A percentile compares a stretch with the other conserved stretches of the same genome.
phyloP scores from a whole-genome alignment of 2,113 vertebrate genomes.

The Dendropsophus ebraccatus region DNA sequence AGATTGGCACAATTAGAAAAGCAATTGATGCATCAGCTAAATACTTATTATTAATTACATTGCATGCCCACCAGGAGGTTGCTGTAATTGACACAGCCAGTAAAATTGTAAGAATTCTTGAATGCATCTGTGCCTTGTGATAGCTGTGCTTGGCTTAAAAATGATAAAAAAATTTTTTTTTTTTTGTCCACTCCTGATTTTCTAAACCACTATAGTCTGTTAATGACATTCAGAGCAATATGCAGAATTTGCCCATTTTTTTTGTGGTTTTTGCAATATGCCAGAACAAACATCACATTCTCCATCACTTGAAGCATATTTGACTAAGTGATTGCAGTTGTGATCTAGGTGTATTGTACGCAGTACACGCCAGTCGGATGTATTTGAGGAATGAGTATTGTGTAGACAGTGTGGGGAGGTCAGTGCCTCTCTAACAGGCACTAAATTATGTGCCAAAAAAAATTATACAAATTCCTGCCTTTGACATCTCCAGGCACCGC shows the following conservation, averaged over 20 bases:
- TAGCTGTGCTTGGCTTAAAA: conserved; percentile 14
- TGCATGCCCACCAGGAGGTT: conserved; percentile 60
- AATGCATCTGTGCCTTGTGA: conserved; percentile 29
- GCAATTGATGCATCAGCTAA: conserved; percentile 66
- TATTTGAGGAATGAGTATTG: conserved; percentile 43
- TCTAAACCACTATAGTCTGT: not conserved
- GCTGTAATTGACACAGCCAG: conserved; percentile 53
- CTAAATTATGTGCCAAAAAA: conserved; percentile 74
- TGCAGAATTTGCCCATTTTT: not conserved
- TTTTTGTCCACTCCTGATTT: not conserved
- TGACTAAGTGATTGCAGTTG: not conserved
- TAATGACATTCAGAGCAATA: not conserved
- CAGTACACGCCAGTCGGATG: not conserved
- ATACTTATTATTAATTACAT: conserved; percentile 70
- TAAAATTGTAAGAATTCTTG: conserved; percentile 49
- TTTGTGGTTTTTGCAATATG: not conserved
- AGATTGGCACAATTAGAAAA: conserved; percentile 69
- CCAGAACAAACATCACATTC: not conserved
- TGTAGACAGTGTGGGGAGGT: conserved; percentile 46
- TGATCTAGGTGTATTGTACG: not conserved
- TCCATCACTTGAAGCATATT: not conserved
- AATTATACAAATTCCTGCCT: conserved; percentile 72
- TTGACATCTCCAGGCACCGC: conserved; percentile 73
- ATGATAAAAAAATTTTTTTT: not conserved
- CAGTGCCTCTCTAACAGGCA: conserved; percentile 70